Percentiles rank a stretch among this genome's conserved stretches.
Evolutionary conservation across 2,888 invertebrate species (phyloP).

Genomic region (Plebejus melissa): DNA sequence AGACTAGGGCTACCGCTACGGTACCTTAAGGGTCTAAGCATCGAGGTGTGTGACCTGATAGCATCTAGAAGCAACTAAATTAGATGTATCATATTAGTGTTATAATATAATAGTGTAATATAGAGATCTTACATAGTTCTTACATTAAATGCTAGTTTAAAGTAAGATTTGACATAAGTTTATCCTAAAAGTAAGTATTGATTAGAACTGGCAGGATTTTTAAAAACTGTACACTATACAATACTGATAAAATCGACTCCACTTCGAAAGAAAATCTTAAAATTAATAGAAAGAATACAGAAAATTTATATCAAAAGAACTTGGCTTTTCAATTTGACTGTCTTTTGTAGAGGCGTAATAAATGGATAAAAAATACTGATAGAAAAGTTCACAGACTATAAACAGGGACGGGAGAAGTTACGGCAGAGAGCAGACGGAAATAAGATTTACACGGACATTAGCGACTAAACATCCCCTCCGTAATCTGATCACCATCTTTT

Average conservation of each 20-base stretch:
- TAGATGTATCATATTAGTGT: constrained; percentile 8
- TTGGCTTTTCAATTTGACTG: not conserved
- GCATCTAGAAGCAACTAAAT: constrained; percentile 59
- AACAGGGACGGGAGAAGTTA: not conserved
- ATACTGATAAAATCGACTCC: too few species aligned
- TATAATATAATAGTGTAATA: not conserved
- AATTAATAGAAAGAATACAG: too few species aligned
- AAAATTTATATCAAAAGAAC: not conserved
- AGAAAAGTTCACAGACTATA: not conserved
- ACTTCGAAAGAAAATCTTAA: too few species aligned
- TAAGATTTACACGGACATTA: not conserved
- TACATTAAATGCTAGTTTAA: not conserved
- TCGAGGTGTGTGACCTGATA: constrained; percentile 69
- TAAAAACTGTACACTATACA: too few species aligned
- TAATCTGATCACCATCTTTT: not conserved
- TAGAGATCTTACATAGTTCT: not conserved
- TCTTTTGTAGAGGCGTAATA: not conserved
- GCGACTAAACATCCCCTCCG: not conserved
- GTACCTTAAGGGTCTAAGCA: constrained; percentile 32
- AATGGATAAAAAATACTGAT: not conserved
- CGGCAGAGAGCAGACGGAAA: not conserved
- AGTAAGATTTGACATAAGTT: not conserved
- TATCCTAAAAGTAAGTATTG: too few species aligned
- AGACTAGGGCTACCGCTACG: constrained; percentile 18
- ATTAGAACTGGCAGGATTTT: too few species aligned